These are phyloP conservation scores for Saturnia japonica DNA, from an alignment of 2,888 invertebrate genomes.

Conservation along the genomic window DNA sequence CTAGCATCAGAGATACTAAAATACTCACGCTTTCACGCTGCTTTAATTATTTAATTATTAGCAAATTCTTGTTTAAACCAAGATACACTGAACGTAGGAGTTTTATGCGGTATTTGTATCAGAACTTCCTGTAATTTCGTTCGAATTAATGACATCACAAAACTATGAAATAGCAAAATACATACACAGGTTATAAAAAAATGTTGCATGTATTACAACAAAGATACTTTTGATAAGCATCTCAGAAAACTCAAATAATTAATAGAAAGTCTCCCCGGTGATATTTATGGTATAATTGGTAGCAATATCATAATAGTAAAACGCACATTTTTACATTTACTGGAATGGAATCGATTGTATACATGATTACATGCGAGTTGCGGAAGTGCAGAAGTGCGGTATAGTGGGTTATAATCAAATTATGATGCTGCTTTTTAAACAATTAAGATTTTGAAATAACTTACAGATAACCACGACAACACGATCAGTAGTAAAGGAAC, in stretches of 20 bases:
- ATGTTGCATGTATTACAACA: constrained; percentile 16
- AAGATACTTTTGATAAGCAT: too few relatives aligned
- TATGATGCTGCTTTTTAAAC: too few relatives aligned
- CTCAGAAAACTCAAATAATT: too few relatives aligned
- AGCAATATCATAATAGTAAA: neutral
- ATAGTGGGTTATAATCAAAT: too few relatives aligned
- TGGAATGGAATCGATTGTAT: neutral
- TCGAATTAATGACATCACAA: constrained; percentile 38
- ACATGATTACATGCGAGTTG: neutral
- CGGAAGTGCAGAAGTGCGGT: neutral
- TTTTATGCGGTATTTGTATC: constrained; percentile 45
- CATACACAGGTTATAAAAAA: constrained; percentile 1
- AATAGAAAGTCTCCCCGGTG: too few relatives aligned
- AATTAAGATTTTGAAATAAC: neutral
- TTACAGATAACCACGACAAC: neutral
- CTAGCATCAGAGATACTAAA: too few relatives aligned
- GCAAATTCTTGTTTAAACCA: constrained; percentile 46
- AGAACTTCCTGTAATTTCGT: constrained; percentile 39
- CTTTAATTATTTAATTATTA: neutral
- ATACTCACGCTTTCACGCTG: too few relatives aligned
- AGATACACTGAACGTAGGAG: constrained; percentile 43
- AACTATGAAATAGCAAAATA: constrained; percentile 23
- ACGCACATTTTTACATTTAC: neutral
- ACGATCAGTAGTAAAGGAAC: neutral
- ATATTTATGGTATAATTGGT: neutral